Evolutionary conservation across 1,140 invertebrate species (phyloP).

Genomic region (Telenomus remus): DNA sequence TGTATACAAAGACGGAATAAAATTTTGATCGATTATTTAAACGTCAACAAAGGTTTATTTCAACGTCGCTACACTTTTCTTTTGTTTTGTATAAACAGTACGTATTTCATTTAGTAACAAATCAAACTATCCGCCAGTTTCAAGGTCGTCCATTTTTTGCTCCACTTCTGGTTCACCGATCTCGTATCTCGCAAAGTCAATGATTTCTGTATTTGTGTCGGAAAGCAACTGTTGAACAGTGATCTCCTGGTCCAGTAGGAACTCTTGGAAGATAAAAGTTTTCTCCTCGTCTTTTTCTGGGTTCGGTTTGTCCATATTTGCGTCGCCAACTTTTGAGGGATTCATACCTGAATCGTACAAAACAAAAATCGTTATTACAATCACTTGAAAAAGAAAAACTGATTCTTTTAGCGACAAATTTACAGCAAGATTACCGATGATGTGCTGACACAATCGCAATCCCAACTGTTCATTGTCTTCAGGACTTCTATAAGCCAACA

Average conservation of each 20-base stretch:
- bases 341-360: slow-evolving; percentile 82
- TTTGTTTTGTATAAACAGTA: not conserved
- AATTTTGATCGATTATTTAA: not conserved
- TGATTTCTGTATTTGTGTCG: slow-evolving; percentile 80
- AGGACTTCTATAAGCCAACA: slow-evolving; percentile 81
- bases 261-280: slow-evolving; percentile 90
- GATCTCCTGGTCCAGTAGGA: slow-evolving; percentile 84
- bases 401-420: slow-evolving; percentile 12
- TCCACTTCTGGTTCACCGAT: slow-evolving; percentile 81
- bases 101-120: no score
- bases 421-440: slow-evolving; percentile 82
- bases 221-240: slow-evolving; percentile 85
- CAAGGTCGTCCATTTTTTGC: slow-evolving; percentile 76
- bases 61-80: slow-evolving; percentile 4
- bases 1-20: no score
- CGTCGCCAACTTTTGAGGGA: slow-evolving; percentile 84
- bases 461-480: slow-evolving; percentile 77
- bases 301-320: slow-evolving; percentile 78
- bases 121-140: slow-evolving; percentile 78
- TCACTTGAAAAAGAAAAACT: slow-evolving; percentile 3
- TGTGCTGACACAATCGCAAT: slow-evolving; percentile 89
- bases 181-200: slow-evolving; percentile 91
- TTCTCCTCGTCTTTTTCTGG: slow-evolving; percentile 82
- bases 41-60: slow-evolving; percentile 45
- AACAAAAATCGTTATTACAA: not conserved